Base-by-base conservation (phyloP, 1,140 invertebrate species). In the Cydia amplana region DNA sequence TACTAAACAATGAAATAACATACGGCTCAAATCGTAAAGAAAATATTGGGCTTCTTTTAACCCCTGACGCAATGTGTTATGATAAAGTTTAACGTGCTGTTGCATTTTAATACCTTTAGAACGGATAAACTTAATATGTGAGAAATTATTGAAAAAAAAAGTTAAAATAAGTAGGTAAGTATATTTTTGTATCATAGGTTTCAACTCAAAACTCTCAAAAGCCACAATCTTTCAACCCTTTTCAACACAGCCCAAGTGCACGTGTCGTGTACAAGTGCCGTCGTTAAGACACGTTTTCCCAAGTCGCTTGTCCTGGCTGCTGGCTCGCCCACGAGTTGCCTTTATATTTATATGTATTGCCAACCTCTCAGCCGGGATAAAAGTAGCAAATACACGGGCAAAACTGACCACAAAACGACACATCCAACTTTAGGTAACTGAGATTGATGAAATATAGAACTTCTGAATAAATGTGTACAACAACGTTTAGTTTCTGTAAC, bases 321-420 rank as follows among this genome's bases (percentile, higher is more conserved):
- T 55, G 16, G 55, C 18, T 60, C 55, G 18, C 20, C 20, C 55
- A 60, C 55, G 20, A 12, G 7, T 60, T 23, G 12, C n/a, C 55
- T 60, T 20, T 60, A 23, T 60, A n/a, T n/a, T n/a, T n/a, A n/a
- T n/a, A n/a, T n/a, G n/a, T n/a, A 60, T 55, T 18, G 51, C 51
- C 6, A 55, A 20, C 55, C 55, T n/a, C n/a, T 60, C n/a, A 60
- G 16, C 55, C 55, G 9, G 55, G 55, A 60, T 12, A 60, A 60
- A 60, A 23, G 55, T 60, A 60, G 20, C 18, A 60, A 55, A 55
- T 23, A 20, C 55, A 60, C 16, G 55, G 9, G 20, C n/a, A 23
- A 60, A 60, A 60, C 55, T 60, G 55, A 23, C 20, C 10, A 60
- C 20, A 60, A 60, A n/a, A 55, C n/a, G 3, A 18, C 9, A 55